A percentile compares a stretch with the other conserved stretches of the same genome.
These are phyloP conservation scores for Eidolon helvum DNA, from an alignment of 2,113 vertebrate genomes.

Conservation along the genomic window DNA sequence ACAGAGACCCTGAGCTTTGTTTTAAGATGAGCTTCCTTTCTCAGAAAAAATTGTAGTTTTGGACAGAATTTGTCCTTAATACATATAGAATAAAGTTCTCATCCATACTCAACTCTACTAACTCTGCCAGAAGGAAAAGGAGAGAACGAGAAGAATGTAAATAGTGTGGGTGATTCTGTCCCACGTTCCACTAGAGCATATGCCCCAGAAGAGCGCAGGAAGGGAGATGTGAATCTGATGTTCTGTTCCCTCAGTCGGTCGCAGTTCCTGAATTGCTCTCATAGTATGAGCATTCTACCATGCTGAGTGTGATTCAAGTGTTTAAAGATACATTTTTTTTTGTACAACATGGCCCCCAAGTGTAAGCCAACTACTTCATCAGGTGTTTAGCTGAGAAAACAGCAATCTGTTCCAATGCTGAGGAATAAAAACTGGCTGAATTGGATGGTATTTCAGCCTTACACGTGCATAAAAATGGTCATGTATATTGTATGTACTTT, in stretches of 20 bases:
- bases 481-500: neutral
- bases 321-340: slow-evolving; percentile 68
- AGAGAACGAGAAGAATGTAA: slow-evolving; percentile 70
- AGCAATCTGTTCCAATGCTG: slow-evolving; percentile 70
- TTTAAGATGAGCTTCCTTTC: neutral
- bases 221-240: slow-evolving; percentile 55
- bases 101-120: slow-evolving; percentile 52
- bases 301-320: slow-evolving; percentile 74
- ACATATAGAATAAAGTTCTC: slow-evolving; percentile 61
- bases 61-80: slow-evolving; percentile 53
- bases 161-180: slow-evolving; percentile 73
- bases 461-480: slow-evolving; percentile 35
- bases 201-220: slow-evolving; percentile 52
- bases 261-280: slow-evolving; percentile 59
- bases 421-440: slow-evolving; percentile 69
- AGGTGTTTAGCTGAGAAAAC: slow-evolving; percentile 77
- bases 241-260: slow-evolving; percentile 65
- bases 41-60: slow-evolving; percentile 47
- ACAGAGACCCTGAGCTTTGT: neutral
- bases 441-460: slow-evolving; percentile 55
- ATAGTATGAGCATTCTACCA: slow-evolving; percentile 71
- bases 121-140: slow-evolving; percentile 67
- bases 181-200: slow-evolving; percentile 66
- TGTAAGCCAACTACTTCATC: slow-evolving; percentile 76
- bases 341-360: slow-evolving; percentile 70